Evolutionary conservation across 2,113 vertebrate genomes (phyloP).

Genomic region (Epinephelus cyanopodus): DNA sequence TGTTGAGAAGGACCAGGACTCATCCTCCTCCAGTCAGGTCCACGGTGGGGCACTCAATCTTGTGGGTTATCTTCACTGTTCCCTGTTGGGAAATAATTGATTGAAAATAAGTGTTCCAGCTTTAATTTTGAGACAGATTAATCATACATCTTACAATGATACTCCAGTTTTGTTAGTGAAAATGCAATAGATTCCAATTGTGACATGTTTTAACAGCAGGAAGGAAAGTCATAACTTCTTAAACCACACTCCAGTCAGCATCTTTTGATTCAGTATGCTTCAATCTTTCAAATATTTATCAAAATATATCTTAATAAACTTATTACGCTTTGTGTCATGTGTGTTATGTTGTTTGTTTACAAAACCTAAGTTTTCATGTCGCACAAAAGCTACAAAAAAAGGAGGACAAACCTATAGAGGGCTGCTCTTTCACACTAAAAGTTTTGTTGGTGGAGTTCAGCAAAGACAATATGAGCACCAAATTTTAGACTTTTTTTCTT

Average conservation of each 20-base stretch:
- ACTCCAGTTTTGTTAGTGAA: too few relatives aligned
- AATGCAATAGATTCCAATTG: too few relatives aligned
- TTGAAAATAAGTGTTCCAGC: not conserved
- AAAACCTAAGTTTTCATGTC: not conserved
- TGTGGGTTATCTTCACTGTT: conserved; percentile 82
- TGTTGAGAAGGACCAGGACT: conserved; percentile 47
- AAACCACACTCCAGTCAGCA: too few relatives aligned
- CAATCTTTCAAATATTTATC: not conserved
- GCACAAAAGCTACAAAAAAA: not conserved
- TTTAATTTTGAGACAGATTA: not conserved
- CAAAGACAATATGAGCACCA: not conserved
- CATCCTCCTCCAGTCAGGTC: conserved; percentile 38
- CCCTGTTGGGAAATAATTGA: conserved; percentile 70
- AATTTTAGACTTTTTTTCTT: not conserved
- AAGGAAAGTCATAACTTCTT: too few relatives aligned
- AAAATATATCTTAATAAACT: not conserved
- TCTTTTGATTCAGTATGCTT: not conserved
- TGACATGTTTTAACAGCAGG: too few relatives aligned
- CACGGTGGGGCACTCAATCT: conserved; percentile 69
- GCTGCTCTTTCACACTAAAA: not conserved
- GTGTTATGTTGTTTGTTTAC: not conserved
- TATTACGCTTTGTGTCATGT: not conserved
- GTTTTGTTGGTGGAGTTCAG: not conserved
- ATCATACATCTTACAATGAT: not conserved
- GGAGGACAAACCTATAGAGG: not conserved